A percentile compares a stretch with the other conserved stretches of the same genome.
phyloP scores from a whole-genome alignment of 2,113 vertebrate genomes.

The Merops nubicus region DNA sequence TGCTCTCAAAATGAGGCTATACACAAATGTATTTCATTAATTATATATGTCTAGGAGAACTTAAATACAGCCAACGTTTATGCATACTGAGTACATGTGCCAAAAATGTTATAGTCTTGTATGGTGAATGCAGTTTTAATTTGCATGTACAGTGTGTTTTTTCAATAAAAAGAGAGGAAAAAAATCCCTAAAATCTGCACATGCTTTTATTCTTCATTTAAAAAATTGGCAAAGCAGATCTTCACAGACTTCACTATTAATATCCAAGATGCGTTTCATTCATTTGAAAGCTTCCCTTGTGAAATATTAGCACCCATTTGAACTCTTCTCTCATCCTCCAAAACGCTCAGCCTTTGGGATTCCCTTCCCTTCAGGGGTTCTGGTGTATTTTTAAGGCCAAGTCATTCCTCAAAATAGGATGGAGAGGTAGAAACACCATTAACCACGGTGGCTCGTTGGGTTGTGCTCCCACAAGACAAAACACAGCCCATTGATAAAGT shows the following conservation, averaged over 20 bases:
- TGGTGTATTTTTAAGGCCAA: slow-evolving; percentile 33
- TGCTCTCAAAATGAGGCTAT: slow-evolving; percentile 52
- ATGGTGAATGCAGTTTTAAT: slow-evolving; percentile 63
- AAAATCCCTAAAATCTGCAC: slow-evolving; percentile 23
- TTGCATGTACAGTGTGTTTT: slow-evolving; percentile 54
- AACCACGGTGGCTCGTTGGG: not conserved
- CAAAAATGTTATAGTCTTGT: slow-evolving; percentile 58
- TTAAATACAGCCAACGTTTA: slow-evolving; percentile 58
- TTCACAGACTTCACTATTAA: slow-evolving; percentile 49
- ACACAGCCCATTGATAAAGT: not conserved
- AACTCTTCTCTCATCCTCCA: slow-evolving; percentile 27
- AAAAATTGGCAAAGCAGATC: slow-evolving; percentile 47
- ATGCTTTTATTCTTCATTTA: slow-evolving; percentile 23
- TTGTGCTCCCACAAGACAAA: not conserved
- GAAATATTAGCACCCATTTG: slow-evolving; percentile 49
- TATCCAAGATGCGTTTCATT: slow-evolving; percentile 65
- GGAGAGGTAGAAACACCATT: slow-evolving; percentile 43
- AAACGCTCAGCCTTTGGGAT: not conserved
- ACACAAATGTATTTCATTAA: slow-evolving; percentile 68
- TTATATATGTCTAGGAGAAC: slow-evolving; percentile 56
- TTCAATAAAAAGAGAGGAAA: slow-evolving; percentile 29
- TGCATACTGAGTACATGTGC: slow-evolving; percentile 42
- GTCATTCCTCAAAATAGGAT: slow-evolving; percentile 6
- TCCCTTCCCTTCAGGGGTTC: not conserved
- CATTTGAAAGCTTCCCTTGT: slow-evolving; percentile 44